Conservation (phyloP, 2,888 invertebrate species). For the Eupeodes latifasciatus region DNA sequence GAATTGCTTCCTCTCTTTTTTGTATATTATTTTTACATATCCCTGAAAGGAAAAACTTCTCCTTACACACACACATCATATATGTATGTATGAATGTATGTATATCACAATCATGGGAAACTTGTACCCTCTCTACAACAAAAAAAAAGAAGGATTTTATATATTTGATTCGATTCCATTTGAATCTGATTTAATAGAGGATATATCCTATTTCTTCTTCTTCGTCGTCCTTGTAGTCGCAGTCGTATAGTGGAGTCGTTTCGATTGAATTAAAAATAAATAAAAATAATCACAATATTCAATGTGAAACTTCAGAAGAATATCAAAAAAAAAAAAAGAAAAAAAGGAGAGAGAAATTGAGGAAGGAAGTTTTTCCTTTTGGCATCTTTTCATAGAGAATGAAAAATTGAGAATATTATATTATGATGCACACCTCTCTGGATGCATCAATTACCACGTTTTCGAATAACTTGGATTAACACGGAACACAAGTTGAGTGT, state of each 20-base stretch:
- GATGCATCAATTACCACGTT: slow-evolving; percentile 19
- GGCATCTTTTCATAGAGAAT: not conserved
- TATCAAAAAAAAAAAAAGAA: too few species aligned
- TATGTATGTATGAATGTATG: too few species aligned
- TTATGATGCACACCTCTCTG: slow-evolving; percentile 8
- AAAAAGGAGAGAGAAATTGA: not conserved
- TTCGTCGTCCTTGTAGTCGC: not conserved
- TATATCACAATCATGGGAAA: not conserved
- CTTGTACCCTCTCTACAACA: not conserved
- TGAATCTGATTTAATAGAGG: slow-evolving; percentile 41
- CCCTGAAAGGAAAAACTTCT: slow-evolving; percentile 12
- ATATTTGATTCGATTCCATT: slow-evolving; percentile 54
- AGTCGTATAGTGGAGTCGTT: not conserved
- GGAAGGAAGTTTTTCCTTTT: not conserved
- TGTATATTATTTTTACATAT: not conserved
- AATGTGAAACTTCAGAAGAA: slow-evolving; percentile 15
- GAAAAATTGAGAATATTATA: not conserved
- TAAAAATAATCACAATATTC: slow-evolving; percentile 56
- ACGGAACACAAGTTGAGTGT: not conserved
- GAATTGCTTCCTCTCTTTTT: slow-evolving; percentile 9
- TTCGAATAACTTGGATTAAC: slow-evolving; percentile 41
- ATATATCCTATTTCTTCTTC: slow-evolving; percentile 15
- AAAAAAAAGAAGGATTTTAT: slow-evolving; percentile 27
- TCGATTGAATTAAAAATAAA: slow-evolving; percentile 48
- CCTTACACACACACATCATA: not conserved